These are phyloP conservation scores for Lanius ludovicianus DNA, from an alignment of 2,113 vertebrate species.

Conservation along the genomic window DNA sequence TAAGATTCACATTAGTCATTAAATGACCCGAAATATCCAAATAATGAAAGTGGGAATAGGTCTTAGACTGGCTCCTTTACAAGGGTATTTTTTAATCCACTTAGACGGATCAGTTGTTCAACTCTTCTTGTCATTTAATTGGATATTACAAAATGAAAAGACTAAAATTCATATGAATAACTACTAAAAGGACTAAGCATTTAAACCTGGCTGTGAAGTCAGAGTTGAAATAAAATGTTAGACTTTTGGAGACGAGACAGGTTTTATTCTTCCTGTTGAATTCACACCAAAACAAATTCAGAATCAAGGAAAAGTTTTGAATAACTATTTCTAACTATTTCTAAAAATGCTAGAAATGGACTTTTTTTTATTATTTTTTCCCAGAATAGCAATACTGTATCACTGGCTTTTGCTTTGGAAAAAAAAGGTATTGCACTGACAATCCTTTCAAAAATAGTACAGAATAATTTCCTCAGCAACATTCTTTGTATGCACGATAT, in stretches of 20 bases:
- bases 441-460: slow-evolving; percentile 56
- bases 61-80: background rate
- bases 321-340: background rate
- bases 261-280: background rate
- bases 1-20: background rate
- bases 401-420: slow-evolving; percentile 8
- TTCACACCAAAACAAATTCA: background rate
- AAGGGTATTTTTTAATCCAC: background rate
- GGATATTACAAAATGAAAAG: background rate
- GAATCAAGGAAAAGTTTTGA: background rate
- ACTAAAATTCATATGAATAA: background rate
- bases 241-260: background rate
- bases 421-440: slow-evolving; percentile 27
- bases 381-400: background rate
- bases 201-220: background rate
- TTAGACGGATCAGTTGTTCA: background rate
- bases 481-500: slow-evolving; percentile 42
- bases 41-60: background rate
- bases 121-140: background rate
- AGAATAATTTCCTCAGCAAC: slow-evolving; percentile 72
- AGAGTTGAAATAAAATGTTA: background rate
- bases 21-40: background rate
- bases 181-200: background rate
- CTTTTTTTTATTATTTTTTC: fast-evolving
- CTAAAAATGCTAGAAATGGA: background rate